phyloP scores from a whole-genome alignment of 2,888 invertebrate genomes.

The Agrochola macilenta region DNA sequence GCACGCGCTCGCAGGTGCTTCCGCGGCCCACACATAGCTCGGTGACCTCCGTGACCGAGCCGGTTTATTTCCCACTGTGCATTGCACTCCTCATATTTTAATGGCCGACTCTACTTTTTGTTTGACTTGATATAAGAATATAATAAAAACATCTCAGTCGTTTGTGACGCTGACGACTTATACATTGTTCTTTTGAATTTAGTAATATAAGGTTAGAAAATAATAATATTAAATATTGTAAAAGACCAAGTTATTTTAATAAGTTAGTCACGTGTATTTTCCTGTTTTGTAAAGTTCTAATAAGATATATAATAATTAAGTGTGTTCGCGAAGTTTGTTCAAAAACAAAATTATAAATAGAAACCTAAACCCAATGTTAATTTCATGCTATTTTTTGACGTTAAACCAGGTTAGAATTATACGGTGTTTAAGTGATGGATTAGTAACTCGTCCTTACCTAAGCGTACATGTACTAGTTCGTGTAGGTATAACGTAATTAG shows the following conservation, averaged over 20 bases:
- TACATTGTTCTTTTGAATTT: conserved; percentile 1
- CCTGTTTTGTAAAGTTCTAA: background rate
- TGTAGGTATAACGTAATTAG: conserved; percentile 29
- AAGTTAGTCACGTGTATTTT: background rate
- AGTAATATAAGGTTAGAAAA: background rate
- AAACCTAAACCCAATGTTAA: background rate
- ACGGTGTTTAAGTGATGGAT: conserved; percentile 36
- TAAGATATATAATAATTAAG: background rate
- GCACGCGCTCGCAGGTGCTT: conserved; percentile 80
- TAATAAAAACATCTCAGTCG: conserved; percentile 12
- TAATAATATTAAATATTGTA: background rate
- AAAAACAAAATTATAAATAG: background rate
- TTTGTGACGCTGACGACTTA: background rate
- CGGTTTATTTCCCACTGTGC: conserved; percentile 63
- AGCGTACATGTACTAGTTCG: conserved; percentile 17
- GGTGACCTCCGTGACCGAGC: conserved; percentile 71
- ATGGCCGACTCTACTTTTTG: conserved; percentile 24
- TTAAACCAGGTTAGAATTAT: conserved; percentile 10
- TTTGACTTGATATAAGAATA: conserved; percentile 17
- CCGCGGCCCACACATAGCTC: conserved; percentile 73
- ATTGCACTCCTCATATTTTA: conserved; percentile 42
- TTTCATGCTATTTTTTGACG: background rate
- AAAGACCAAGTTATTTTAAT: conserved; percentile 3
- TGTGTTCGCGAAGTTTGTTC: too few species aligned
- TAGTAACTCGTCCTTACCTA: conserved; percentile 44